These are phyloP conservation scores for Gerris buenoi DNA, from an alignment of 1,140 invertebrate species.

Conservation along the genomic window DNA sequence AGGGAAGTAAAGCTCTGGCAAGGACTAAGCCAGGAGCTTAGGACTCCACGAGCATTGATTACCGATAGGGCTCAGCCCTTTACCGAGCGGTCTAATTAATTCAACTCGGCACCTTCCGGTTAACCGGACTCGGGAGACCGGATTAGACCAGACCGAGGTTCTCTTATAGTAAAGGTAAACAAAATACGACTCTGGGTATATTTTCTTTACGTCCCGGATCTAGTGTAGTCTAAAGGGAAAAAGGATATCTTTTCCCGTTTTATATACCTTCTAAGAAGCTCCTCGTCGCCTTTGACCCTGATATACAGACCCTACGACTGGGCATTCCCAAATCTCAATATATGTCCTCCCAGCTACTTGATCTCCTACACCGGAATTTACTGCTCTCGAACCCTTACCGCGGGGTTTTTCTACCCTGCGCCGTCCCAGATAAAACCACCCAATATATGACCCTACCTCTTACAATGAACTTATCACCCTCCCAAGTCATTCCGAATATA, in stretches of 20 bases:
- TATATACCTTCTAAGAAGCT: too few species aligned
- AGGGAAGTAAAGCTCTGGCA: background rate
- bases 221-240: too few species aligned
- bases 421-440: background rate
- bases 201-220: too few species aligned
- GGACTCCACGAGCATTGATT: background rate
- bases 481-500: background rate
- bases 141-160: background rate
- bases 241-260: too few species aligned
- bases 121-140: background rate
- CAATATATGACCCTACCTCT: background rate
- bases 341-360: background rate
- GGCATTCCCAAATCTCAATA: background rate
- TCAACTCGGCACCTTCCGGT: background rate
- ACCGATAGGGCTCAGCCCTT: background rate
- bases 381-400: background rate
- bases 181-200: too few species aligned
- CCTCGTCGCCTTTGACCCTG: background rate
- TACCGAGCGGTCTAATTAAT: background rate
- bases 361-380: background rate
- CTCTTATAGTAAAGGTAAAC: too few species aligned
- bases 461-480: background rate
- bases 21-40: background rate
- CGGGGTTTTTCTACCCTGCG: background rate
- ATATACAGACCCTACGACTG: background rate